Evolutionary conservation across 1,140 invertebrate species (phyloP).

Genomic region (Temnothorax longispinosus): DNA sequence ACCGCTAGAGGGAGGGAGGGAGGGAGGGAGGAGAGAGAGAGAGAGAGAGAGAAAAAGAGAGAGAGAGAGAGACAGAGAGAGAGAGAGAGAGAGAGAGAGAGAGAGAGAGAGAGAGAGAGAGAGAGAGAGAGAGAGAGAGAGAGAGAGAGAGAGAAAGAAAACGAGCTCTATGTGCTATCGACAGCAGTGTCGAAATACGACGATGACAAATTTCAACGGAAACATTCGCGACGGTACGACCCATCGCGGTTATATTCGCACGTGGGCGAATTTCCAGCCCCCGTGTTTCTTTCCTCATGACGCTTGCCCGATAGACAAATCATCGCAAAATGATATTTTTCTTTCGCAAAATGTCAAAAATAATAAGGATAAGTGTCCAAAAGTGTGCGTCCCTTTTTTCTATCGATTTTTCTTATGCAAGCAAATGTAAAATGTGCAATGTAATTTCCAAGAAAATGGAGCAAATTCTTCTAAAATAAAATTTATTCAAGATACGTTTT

Average conservation of each 20-base stretch:
- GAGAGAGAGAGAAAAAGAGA: background rate
- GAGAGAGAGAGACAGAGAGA: background rate
- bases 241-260: background rate
- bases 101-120: background rate
- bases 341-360: background rate
- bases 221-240: conserved; percentile 10
- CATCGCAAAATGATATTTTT: background rate
- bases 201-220: conserved; percentile 52
- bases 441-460: background rate
- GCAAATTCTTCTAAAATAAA: background rate
- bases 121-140: background rate
- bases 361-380: background rate
- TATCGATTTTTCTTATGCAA: background rate
- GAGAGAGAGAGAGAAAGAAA: too few relatives aligned
- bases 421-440: background rate
- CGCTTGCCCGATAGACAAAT: background rate
- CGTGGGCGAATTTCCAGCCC: conserved; percentile 19
- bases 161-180: conserved; percentile 4
- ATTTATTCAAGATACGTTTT: background rate
- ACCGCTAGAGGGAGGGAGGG: background rate
- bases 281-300: background rate
- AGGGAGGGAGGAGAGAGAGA: too few relatives aligned
- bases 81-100: too few relatives aligned
- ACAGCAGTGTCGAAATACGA: conserved; percentile 52
- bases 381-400: background rate